A percentile compares a stretch with the other conserved stretches of the same genome.
Conservation (phyloP, 2,113 vertebrate genomes). For the Anas platyrhynchos region DNA sequence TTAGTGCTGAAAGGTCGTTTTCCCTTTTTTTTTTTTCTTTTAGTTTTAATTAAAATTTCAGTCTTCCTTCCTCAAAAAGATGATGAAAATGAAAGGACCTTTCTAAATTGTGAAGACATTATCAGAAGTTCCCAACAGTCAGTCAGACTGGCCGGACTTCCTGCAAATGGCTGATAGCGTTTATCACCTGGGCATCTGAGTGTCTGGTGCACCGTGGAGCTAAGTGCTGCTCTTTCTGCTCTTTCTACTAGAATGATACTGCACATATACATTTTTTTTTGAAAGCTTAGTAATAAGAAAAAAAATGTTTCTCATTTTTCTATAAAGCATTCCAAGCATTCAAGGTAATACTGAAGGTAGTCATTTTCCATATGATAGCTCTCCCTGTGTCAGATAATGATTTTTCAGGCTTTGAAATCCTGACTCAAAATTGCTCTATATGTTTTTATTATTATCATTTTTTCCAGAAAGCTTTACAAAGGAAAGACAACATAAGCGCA, state of each 20-base stretch:
- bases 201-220: background rate
- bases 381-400: conserved; percentile 36
- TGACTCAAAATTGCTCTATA: background rate
- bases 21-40: background rate
- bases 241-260: background rate
- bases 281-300: background rate
- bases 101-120: conserved; percentile 9
- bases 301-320: conserved; percentile 14
- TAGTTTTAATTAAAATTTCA: conserved; percentile 47
- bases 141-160: background rate
- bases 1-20: background rate
- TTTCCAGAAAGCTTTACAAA: conserved; percentile 60
- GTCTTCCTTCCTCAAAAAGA: conserved; percentile 24
- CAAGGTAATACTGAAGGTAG: conserved; percentile 13
- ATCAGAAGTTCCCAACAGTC: background rate
- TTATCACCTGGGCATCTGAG: background rate
- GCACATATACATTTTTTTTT: background rate
- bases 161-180: background rate
- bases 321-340: conserved; percentile 30
- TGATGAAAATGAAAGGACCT: background rate
- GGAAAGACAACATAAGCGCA: conserved; percentile 39
- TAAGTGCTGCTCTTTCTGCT: conserved; percentile 13
- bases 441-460: conserved; percentile 60
- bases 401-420: conserved; percentile 48
- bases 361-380: conserved; percentile 44